phyloP scores from a whole-genome alignment of 92 coral and sea anemone species.

The Phymanthus crucifer region DNA sequence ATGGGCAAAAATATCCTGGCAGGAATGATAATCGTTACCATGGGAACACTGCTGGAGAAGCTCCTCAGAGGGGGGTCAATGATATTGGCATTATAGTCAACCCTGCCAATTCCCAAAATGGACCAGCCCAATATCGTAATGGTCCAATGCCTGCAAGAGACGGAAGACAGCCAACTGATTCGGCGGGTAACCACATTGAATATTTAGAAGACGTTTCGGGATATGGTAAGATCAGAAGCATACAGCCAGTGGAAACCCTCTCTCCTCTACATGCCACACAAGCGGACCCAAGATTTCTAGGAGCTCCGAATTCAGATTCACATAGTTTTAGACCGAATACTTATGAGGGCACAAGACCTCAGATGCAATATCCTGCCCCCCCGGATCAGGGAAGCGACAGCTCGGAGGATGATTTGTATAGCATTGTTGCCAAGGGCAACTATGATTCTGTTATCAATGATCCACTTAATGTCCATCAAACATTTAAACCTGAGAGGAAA shows the following conservation, averaged over 20 bases:
- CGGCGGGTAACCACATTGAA: slow-evolving; percentile 10
- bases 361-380: slow-evolving; percentile 62
- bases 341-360: slow-evolving; percentile 16
- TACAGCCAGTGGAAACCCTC: slow-evolving; percentile 45
- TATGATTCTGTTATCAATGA: slow-evolving; percentile 76
- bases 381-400: slow-evolving; percentile 78
- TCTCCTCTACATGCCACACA: slow-evolving; percentile 79
- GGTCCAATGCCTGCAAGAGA: slow-evolving; percentile 9
- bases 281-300: slow-evolving; percentile 27
- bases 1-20: neutral
- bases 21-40: slow-evolving; percentile 10
- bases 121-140: slow-evolving; percentile 21
- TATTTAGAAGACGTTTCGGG: slow-evolving; percentile 14
- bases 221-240: slow-evolving; percentile 28
- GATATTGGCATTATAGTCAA: slow-evolving; percentile 22
- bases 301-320: slow-evolving; percentile 29
- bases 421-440: slow-evolving; percentile 89
- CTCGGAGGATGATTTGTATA: slow-evolving; percentile 91
- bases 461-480: slow-evolving; percentile 38
- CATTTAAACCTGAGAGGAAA: slow-evolving; percentile 13
- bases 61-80: slow-evolving; percentile 17
- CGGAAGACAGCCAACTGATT: neutral
- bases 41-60: slow-evolving; percentile 10
- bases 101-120: slow-evolving; percentile 16
- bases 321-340: slow-evolving; percentile 15